A percentile compares a stretch with the other conserved stretches of the same genome.
phyloP scores from a whole-genome alignment of 2,797 vertebrate genomes.

The Mus minutoides region DNA sequence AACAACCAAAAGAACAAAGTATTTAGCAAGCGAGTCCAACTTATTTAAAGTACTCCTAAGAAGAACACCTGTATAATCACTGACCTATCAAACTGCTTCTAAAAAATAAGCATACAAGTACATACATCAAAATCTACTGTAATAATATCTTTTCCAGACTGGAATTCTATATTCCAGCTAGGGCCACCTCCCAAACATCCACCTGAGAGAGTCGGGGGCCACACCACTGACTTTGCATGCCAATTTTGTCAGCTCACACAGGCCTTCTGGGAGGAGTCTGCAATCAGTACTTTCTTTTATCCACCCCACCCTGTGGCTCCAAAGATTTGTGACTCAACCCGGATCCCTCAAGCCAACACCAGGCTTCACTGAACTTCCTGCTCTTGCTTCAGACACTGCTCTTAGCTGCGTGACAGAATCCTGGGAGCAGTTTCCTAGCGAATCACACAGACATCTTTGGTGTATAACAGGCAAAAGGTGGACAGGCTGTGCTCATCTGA shows the following conservation, averaged over 20 bases:
- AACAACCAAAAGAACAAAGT: slow-evolving; percentile 66
- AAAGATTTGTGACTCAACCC: background rate
- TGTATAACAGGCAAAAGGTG: slow-evolving; percentile 29
- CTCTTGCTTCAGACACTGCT: slow-evolving; percentile 23
- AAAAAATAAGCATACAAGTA: slow-evolving; percentile 59
- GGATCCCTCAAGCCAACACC: background rate
- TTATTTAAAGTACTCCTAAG: slow-evolving; percentile 46
- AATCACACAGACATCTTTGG: slow-evolving; percentile 72
- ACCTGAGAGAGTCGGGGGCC: background rate
- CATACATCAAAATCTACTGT: slow-evolving; percentile 16
- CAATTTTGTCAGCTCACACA: background rate
- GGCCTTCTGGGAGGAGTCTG: background rate
- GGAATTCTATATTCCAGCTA: background rate
- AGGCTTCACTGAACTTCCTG: background rate
- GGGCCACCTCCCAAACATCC: background rate
- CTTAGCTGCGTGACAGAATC: background rate
- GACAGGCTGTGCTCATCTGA: background rate
- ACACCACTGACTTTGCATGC: background rate
- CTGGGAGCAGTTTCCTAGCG: background rate
- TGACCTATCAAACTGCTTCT: slow-evolving; percentile 5
- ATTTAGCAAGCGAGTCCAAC: slow-evolving; percentile 77
- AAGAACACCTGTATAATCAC: background rate
- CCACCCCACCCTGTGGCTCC: background rate
- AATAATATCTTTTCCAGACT: background rate
- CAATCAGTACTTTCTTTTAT: background rate